A percentile compares a stretch with the other conserved stretches of the same genome.
Evolutionary conservation across 2,113 vertebrate species (phyloP).

Genomic region (Xiphophorus couchianus): DNA sequence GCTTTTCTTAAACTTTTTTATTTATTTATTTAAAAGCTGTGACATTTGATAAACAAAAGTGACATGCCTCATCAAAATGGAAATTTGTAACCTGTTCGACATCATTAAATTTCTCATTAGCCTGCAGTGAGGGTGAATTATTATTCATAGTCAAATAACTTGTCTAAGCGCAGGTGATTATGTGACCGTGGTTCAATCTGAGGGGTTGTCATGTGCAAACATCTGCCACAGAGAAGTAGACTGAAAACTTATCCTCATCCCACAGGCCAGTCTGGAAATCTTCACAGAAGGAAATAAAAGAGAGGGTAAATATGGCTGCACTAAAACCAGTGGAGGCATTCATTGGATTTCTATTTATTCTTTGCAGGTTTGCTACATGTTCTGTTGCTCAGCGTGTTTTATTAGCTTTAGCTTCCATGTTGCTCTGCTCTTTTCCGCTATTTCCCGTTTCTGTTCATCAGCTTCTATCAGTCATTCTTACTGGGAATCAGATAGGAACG

Average conservation of each 20-base stretch:
- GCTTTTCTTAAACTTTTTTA: background rate
- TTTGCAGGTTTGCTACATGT: too few species aligned
- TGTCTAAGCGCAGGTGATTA: conserved; percentile 12
- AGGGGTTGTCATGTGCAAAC: background rate
- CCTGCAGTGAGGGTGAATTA: conserved; percentile 14
- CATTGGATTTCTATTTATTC: too few species aligned
- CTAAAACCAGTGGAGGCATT: background rate
- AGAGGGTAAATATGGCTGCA: background rate
- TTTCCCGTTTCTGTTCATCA: too few species aligned
- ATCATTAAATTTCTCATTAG: conserved; percentile 41
- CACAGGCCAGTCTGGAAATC: conserved; percentile 6
- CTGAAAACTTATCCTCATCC: background rate
- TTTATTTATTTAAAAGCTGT: conserved; percentile 4
- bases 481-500: too few species aligned
- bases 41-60: conserved; percentile 33
- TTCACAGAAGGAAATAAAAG: conserved; percentile 12
- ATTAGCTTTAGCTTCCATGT: too few species aligned
- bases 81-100: conserved; percentile 27
- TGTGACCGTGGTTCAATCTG: background rate
- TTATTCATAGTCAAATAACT: conserved; percentile 28
- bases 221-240: background rate
- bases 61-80: conserved; percentile 7
- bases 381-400: too few species aligned
- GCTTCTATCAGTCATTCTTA: too few species aligned
- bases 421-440: too few species aligned